Evolutionary conservation across 2,113 vertebrate genomes (phyloP).

Genomic region (Narcine bancroftii): DNA sequence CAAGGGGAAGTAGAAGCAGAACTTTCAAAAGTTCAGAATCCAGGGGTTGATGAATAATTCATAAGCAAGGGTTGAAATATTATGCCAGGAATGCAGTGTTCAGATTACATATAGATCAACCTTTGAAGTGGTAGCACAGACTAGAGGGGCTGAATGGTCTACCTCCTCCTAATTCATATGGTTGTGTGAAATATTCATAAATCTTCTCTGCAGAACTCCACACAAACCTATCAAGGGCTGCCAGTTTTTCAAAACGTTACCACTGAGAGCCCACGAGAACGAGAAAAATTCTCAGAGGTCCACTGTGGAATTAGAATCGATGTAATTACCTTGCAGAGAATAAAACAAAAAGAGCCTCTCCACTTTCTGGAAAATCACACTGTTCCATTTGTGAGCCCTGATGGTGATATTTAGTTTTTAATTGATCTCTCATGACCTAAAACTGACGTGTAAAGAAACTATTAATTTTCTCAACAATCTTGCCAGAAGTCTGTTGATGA

Average conservation of each 20-base stretch:
- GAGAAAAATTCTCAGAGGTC: neutral
- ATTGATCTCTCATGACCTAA: slow-evolving; percentile 25
- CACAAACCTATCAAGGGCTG: neutral
- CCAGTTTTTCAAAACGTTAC: neutral
- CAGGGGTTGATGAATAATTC: no score
- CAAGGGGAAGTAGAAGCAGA: no score
- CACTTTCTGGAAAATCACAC: slow-evolving; percentile 26
- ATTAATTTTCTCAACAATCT: slow-evolving; percentile 30
- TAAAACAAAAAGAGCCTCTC: neutral
- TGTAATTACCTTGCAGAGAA: neutral
- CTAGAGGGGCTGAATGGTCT: no score
- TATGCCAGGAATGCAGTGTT: no score
- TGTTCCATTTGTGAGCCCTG: slow-evolving; percentile 19
- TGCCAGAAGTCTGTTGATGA: slow-evolving; percentile 22
- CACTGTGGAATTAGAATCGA: neutral
- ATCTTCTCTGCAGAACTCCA: neutral
- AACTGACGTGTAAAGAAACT: slow-evolving; percentile 33
- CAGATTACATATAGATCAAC: no score
- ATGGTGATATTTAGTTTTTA: slow-evolving; percentile 23
- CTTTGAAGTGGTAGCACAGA: no score
- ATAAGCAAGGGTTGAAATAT: no score
- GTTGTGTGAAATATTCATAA: neutral
- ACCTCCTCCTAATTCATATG: no score
- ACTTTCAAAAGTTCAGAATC: no score
- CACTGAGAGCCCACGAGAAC: neutral